phyloP scores from a whole-genome alignment of 2,797 vertebrate genomes.

The Trichosurus vulpecula region DNA sequence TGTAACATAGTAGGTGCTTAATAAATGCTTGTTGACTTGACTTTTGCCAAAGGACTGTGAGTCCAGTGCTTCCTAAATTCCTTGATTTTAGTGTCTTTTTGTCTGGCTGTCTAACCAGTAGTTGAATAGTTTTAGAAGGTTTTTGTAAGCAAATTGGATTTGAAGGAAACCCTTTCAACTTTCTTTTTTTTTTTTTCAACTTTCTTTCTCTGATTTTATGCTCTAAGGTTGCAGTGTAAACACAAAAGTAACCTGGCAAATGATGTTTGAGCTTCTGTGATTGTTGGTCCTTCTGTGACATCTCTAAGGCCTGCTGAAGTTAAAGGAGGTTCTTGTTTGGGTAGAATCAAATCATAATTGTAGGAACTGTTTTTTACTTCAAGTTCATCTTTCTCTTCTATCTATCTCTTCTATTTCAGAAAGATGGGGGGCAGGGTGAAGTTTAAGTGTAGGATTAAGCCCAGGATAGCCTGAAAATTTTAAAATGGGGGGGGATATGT shows the following conservation, averaged over 20 bases:
- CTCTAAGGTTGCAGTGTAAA: background rate
- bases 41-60: background rate
- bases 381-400: background rate
- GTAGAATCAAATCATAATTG: background rate
- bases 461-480: background rate
- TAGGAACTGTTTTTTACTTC: background rate
- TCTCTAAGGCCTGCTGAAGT: slow-evolving; percentile 28
- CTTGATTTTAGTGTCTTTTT: background rate
- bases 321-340: slow-evolving; percentile 16
- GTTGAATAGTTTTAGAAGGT: slow-evolving; percentile 30
- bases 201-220: slow-evolving; percentile 2
- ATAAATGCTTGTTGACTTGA: background rate
- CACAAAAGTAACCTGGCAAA: background rate
- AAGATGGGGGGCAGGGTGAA: too few relatives aligned
- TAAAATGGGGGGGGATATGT: background rate
- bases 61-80: background rate
- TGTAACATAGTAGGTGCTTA: background rate
- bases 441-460: background rate
- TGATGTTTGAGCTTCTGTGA: slow-evolving; percentile 18
- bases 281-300: slow-evolving; percentile 23
- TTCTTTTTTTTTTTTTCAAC: background rate
- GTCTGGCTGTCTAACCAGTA: background rate
- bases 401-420: background rate
- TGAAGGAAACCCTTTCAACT: slow-evolving; percentile 24
- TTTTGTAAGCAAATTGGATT: slow-evolving; percentile 7